Evolutionary conservation across 2,888 invertebrate genomes (phyloP).

Genomic region (Chromoteleia sp.): DNA sequence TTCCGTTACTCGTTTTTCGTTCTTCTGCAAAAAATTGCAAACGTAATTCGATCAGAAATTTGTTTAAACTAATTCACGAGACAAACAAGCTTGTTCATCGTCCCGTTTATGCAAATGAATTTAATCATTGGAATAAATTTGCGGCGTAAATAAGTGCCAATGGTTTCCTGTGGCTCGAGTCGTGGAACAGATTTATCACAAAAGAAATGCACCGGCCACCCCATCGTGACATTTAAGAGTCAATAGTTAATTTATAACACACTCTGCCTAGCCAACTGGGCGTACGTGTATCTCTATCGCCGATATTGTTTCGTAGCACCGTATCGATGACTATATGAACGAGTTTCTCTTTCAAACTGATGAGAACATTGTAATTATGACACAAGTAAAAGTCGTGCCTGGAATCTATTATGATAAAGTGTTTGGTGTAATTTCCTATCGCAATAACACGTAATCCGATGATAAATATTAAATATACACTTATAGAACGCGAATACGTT

Average conservation of each 20-base stretch:
- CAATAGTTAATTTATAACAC: constrained; percentile 67
- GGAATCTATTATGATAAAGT: constrained; percentile 41
- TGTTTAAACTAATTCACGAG: too few species aligned
- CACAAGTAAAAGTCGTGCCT: constrained; percentile 53
- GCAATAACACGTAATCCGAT: constrained; percentile 20
- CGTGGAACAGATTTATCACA: constrained; percentile 51
- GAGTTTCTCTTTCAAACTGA: constrained; percentile 63
- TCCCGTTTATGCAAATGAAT: constrained; percentile 20
- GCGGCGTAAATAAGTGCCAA: constrained; percentile 32
- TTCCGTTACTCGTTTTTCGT: too few species aligned
- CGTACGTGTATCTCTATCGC: constrained; percentile 53
- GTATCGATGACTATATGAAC: constrained; percentile 53
- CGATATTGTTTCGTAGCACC: constrained; percentile 54
- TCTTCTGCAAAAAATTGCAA: too few species aligned
- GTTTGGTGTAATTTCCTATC: constrained; percentile 39
- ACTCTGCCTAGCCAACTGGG: constrained; percentile 46
- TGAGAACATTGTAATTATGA: constrained; percentile 68
- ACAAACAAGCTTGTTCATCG: too few species aligned
- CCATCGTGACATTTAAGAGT: constrained; percentile 68
- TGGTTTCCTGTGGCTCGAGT: constrained; percentile 31
- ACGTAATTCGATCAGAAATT: too few species aligned
- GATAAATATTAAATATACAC: constrained; percentile 27
- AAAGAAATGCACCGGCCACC: constrained; percentile 64
- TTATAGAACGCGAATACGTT: too few species aligned
- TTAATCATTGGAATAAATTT: constrained; percentile 27